Conservation (phyloP, 2,797 vertebrate genomes). For the Micromesistius poutassou region DNA sequence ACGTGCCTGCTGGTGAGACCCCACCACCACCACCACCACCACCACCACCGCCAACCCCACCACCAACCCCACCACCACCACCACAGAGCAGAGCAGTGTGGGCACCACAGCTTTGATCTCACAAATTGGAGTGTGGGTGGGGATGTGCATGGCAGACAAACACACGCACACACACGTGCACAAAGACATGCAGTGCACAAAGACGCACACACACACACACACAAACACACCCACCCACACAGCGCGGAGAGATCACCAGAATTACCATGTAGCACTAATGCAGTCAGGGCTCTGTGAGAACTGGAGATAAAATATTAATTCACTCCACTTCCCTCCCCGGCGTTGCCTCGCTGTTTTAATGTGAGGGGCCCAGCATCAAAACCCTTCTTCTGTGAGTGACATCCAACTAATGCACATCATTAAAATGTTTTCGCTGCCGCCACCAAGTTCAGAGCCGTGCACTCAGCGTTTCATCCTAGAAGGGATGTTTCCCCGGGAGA, state of each 20-base stretch:
- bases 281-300: slow-evolving; percentile 1
- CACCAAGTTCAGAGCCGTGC: background rate
- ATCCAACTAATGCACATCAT: slow-evolving; percentile 2
- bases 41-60: no score
- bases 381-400: background rate
- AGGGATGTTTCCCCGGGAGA: background rate
- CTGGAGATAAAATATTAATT: slow-evolving; percentile 3
- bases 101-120: background rate
- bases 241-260: background rate
- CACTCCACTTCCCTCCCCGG: background rate
- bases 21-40: no score
- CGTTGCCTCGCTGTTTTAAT: slow-evolving; percentile 1
- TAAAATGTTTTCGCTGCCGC: background rate
- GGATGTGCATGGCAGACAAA: background rate
- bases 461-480: background rate
- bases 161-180: background rate
- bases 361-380: background rate
- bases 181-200: no score
- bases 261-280: slow-evolving; percentile 3
- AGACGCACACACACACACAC: no score
- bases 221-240: no score
- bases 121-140: background rate
- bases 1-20: background rate
- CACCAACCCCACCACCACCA: no score
- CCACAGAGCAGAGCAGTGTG: no score